phyloP scores from a whole-genome alignment of 2,888 invertebrate species.

The Clistopyga incitator region DNA sequence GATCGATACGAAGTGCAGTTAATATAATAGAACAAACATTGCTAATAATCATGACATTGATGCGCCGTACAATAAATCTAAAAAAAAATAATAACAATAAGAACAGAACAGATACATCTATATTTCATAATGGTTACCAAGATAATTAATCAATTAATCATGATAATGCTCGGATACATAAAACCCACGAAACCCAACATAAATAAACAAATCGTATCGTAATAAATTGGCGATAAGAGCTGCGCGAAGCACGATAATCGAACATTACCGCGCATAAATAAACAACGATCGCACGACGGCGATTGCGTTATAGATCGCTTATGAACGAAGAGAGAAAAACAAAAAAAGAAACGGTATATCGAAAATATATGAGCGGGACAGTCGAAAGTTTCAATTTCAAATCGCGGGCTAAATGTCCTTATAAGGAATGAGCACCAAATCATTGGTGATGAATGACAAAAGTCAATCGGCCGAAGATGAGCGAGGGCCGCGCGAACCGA shows the following conservation, averaged over 20 bases:
- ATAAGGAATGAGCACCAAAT: conserved; percentile 77
- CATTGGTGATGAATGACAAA: conserved; percentile 61
- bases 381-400: conserved; percentile 74
- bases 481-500: neutral
- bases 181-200: neutral
- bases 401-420: conserved; percentile 77
- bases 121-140: too few species aligned
- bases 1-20: too few species aligned
- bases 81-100: too few species aligned
- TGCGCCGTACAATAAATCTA: too few species aligned
- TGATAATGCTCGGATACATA: neutral
- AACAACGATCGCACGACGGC: conserved; percentile 19
- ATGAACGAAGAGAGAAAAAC: neutral
- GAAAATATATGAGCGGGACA: conserved; percentile 31
- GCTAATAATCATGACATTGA: too few species aligned
- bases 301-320: neutral
- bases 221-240: neutral
- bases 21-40: too few species aligned
- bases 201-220: neutral
- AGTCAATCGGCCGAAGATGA: neutral
- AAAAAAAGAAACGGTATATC: neutral
- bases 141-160: too few species aligned
- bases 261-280: conserved; percentile 2
- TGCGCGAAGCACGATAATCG: neutral
- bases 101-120: too few species aligned